Evolutionary conservation across 1,140 invertebrate genomes (phyloP).

Genomic region (Eurosta solidaginis): DNA sequence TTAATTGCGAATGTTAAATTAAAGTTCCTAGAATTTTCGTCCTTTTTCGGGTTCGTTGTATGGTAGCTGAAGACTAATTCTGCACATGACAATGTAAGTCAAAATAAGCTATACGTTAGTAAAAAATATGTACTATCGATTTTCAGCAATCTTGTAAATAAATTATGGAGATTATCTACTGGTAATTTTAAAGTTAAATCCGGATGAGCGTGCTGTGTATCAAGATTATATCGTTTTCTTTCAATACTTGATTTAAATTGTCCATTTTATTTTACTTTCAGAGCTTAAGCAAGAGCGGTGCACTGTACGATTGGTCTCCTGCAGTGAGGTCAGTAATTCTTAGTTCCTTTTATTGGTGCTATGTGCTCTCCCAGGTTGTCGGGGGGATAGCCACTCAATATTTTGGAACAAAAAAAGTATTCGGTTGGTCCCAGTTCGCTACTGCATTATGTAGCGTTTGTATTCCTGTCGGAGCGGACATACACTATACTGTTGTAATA

Average conservation of each 20-base stretch:
- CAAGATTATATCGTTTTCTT: background rate
- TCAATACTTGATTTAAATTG: background rate
- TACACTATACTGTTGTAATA: slow-evolving; percentile 68
- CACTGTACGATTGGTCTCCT: slow-evolving; percentile 67
- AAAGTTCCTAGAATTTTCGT: no score
- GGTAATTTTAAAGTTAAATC: background rate
- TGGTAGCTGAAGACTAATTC: no score
- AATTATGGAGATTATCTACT: background rate
- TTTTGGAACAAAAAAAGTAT: slow-evolving; percentile 79
- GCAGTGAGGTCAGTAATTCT: slow-evolving; percentile 68
- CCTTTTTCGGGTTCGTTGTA: no score
- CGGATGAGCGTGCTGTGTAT: background rate
- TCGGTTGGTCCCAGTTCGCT: slow-evolving; percentile 72
- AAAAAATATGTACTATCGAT: background rate
- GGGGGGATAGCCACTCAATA: slow-evolving; percentile 76
- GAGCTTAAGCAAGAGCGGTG: background rate
- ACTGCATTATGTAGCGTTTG: slow-evolving; percentile 72
- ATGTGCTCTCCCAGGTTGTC: slow-evolving; percentile 72
- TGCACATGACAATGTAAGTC: no score
- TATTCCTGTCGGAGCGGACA: slow-evolving; percentile 68
- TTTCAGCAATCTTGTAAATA: no score
- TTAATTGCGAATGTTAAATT: no score
- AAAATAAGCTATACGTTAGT: background rate
- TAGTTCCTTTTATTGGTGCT: slow-evolving; percentile 75
- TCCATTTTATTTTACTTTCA: background rate